phyloP scores from a whole-genome alignment of 2,888 invertebrate species.

The Diloba caeruleocephala region DNA sequence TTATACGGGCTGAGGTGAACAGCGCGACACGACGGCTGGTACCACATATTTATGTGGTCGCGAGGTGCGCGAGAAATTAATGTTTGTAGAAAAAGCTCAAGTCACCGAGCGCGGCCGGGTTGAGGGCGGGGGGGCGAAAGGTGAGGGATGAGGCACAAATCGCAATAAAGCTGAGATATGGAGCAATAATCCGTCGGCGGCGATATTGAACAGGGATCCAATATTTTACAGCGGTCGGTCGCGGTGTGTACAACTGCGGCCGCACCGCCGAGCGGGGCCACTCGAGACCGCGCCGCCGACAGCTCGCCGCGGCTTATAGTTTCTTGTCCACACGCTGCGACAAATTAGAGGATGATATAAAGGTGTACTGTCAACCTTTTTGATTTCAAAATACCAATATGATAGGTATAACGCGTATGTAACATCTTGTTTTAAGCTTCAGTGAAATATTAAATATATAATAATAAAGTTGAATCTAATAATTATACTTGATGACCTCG shows the following conservation, averaged over 20 bases:
- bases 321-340: no score
- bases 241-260: background rate
- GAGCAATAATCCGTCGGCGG: conserved; percentile 47
- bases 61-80: conserved; percentile 23
- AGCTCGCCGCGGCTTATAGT: no score
- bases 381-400: no score
- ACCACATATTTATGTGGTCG: background rate
- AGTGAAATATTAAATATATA: no score
- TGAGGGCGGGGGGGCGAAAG: background rate
- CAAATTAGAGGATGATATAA: no score
- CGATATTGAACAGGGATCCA: conserved; percentile 43
- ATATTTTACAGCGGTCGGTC: conserved; percentile 18
- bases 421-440: no score
- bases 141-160: conserved; percentile 8
- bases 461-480: no score
- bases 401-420: no score
- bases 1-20: no score
- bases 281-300: no score
- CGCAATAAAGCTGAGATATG: conserved; percentile 59
- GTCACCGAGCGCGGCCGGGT: conserved; percentile 5
- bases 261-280: background rate
- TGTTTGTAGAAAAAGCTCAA: conserved; percentile 33
- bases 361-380: no score
- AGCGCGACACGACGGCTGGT: background rate
- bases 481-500: no score